Percentiles rank a stretch among this genome's conserved stretches.
phyloP scores from a whole-genome alignment of 1,140 invertebrate species.

The Notospermus geniculatus region DNA sequence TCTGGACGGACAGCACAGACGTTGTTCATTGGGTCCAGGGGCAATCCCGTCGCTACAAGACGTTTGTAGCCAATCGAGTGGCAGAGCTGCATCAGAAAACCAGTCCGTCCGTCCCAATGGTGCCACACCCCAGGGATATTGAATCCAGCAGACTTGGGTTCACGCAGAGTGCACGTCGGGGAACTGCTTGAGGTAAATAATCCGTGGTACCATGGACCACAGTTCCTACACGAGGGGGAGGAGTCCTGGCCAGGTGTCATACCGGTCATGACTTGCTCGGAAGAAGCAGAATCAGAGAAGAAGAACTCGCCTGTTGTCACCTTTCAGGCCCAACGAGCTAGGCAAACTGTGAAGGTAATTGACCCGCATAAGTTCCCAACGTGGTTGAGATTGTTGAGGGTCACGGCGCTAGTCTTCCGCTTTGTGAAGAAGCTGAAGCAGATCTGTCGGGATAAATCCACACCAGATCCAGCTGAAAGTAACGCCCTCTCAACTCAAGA shows the following conservation, averaged over 20 bases:
- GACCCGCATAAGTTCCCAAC: conserved; percentile 1
- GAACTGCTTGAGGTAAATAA: too few relatives aligned
- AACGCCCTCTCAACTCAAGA: too few relatives aligned
- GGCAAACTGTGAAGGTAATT: neutral
- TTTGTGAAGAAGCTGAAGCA: conserved; percentile 20
- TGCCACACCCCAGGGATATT: neutral
- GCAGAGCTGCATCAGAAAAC: conserved; percentile 33
- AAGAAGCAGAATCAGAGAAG: neutral
- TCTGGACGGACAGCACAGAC: conserved; percentile 48
- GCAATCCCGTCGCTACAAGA: conserved; percentile 36
- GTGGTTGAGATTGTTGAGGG: conserved; percentile 12
- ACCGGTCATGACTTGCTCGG: neutral
- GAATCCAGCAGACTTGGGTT: neutral
- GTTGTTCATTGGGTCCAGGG: conserved; percentile 46
- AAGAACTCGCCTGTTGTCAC: neutral
- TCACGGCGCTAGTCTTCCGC: conserved; percentile 12
- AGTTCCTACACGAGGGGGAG: neutral
- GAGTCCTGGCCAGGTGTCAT: neutral
- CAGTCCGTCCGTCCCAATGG: neutral
- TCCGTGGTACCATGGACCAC: neutral
- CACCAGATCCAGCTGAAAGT: too few relatives aligned
- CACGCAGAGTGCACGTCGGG: neutral
- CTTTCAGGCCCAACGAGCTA: neutral
- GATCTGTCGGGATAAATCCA: too few relatives aligned
- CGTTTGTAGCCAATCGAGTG: conserved; percentile 51